Conservation (phyloP, 2,888 invertebrate species). For the Stenodema calcarata region DNA sequence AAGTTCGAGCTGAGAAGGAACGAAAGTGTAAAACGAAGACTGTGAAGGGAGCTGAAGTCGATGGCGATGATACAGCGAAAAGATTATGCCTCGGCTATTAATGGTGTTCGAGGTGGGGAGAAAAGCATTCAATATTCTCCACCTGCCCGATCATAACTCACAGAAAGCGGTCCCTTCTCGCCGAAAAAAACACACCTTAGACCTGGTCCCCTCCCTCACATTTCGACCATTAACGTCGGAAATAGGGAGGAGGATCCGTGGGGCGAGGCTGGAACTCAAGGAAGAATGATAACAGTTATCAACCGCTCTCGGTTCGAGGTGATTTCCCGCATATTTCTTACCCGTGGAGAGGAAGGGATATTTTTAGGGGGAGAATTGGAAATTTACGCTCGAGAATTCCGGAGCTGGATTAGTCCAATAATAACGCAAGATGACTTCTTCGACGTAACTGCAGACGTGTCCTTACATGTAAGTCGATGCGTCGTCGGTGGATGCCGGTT, state of each 20-base stretch:
- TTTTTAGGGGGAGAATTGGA: not conserved
- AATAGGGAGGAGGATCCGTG: not conserved
- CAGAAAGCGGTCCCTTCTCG: not conserved
- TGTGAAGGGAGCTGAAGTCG: not conserved
- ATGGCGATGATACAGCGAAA: conserved; percentile 24
- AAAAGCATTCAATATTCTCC: conserved; percentile 18
- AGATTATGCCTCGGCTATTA: conserved; percentile 13
- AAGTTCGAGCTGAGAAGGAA: not conserved
- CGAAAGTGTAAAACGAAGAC: not conserved
- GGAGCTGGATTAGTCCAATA: too few species aligned
- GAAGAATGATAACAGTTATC: conserved; percentile 18
- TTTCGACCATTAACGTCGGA: not conserved
- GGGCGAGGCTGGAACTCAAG: not conserved
- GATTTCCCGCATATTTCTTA: conserved; percentile 3
- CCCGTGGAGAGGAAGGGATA: not conserved
- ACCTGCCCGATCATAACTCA: conserved; percentile 19
- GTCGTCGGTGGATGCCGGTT: too few species aligned
- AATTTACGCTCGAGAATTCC: not conserved
- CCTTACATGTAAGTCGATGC: too few species aligned
- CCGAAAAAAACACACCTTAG: not conserved
- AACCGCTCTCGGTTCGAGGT: not conserved
- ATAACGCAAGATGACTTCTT: too few species aligned
- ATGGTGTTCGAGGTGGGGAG: not conserved
- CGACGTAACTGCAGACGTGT: too few species aligned
- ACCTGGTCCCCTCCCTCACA: not conserved